These are phyloP conservation scores for Drosophila takahashii DNA, from an alignment of 1,140 invertebrate genomes.

Conservation along the genomic window DNA sequence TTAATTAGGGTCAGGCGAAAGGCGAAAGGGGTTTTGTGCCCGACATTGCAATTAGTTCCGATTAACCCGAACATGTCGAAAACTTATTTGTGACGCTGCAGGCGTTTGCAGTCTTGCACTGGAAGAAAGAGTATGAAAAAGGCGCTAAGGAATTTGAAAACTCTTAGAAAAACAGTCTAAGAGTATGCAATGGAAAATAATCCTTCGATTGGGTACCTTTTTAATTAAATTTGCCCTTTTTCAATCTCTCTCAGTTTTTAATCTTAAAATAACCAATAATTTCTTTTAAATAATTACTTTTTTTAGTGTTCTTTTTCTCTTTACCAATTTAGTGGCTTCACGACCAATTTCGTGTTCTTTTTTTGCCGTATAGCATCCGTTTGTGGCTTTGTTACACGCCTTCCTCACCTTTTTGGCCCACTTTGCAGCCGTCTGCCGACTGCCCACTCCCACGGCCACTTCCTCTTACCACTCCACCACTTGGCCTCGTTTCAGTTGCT, in stretches of 20 bases:
- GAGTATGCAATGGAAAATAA: too few relatives aligned
- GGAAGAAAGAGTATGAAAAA: background rate
- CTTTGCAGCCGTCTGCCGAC: background rate
- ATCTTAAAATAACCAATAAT: too few relatives aligned
- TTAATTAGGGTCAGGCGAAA: constrained; percentile 71
- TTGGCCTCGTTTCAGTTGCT: constrained; percentile 1
- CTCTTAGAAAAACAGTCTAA: too few relatives aligned
- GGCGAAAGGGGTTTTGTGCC: constrained; percentile 25
- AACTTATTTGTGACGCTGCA: constrained; percentile 13
- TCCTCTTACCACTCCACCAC: background rate
- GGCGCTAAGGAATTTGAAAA: too few relatives aligned
- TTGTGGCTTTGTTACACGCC: constrained; percentile 32
- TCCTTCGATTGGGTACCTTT: too few relatives aligned
- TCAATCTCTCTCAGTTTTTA: too few relatives aligned
- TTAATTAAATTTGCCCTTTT: too few relatives aligned
- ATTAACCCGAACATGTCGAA: constrained; percentile 22
- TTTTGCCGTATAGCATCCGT: constrained; percentile 31
- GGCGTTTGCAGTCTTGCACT: background rate
- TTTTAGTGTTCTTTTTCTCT: too few relatives aligned
- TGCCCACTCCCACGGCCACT: background rate
- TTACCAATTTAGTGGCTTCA: background rate
- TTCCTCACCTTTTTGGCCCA: constrained; percentile 25
- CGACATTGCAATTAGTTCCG: constrained; percentile 38
- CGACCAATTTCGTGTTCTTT: background rate
- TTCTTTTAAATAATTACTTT: too few relatives aligned